These are phyloP conservation scores for Tiphia femorata DNA, from an alignment of 2,888 invertebrate genomes.

Conservation along the genomic window DNA sequence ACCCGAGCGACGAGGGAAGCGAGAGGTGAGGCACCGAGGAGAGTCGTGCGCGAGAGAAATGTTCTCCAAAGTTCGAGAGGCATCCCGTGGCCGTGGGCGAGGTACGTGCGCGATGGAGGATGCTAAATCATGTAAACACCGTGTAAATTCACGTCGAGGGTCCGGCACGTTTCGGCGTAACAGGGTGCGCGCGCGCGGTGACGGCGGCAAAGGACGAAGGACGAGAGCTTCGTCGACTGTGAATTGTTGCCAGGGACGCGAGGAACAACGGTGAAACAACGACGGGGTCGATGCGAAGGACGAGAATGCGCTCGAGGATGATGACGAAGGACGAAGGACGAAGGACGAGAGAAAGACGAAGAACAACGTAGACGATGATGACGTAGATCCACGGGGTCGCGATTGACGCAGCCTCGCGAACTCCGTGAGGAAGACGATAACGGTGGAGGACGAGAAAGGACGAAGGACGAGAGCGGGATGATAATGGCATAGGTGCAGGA, in stretches of 20 bases:
- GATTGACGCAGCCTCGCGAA: too few species aligned
- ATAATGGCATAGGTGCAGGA: constrained; percentile 1
- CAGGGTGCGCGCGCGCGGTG: too few species aligned
- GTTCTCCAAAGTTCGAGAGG: constrained; percentile 27
- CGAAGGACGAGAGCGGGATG: neutral
- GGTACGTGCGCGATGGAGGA: constrained; percentile 31
- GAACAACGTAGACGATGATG: neutral
- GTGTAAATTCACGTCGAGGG: constrained; percentile 48
- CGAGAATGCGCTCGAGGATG: neutral
- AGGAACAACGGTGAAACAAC: too few species aligned
- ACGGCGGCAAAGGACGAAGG: neutral
- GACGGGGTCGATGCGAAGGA: neutral
- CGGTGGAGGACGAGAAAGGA: neutral
- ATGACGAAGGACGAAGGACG: neutral
- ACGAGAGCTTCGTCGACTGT: too few species aligned
- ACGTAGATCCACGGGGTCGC: neutral
- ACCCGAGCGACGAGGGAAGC: constrained; percentile 4
- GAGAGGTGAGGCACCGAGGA: too few species aligned
- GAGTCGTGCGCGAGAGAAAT: constrained; percentile 19
- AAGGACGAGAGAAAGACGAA: constrained; percentile 5
- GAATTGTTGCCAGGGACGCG: too few species aligned
- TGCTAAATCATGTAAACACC: constrained; percentile 60
- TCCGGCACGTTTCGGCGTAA: constrained; percentile 24
- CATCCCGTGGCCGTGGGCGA: constrained; percentile 5
- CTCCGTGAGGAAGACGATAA: neutral